Base-by-base conservation (phyloP, 2,113 vertebrate genomes). In the Xenopus laevis region DNA sequence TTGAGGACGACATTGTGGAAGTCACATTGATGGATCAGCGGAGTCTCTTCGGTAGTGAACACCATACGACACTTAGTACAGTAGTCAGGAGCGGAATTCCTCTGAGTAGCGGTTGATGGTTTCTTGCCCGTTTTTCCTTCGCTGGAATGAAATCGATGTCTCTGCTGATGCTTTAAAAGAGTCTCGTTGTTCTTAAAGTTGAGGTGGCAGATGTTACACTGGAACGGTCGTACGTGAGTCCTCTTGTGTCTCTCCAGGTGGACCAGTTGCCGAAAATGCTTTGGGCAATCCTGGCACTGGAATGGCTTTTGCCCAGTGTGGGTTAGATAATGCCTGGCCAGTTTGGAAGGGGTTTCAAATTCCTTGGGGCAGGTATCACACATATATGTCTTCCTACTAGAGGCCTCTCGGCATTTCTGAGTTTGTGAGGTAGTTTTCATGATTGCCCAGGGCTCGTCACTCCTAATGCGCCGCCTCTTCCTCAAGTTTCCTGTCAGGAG, bases 171-270 rank as follows among this genome's bases (percentile, higher is more conserved):
- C 68, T 88, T 90, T 78, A 87, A 80, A 66, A 91, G 89, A 2
- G 86, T 86, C 61, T 86, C 79, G 60, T 84, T 58, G 59, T 85
- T 87, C 83, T 86, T 90, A 80, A 91, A 91, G 80, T 88, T 84
- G 70, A 84, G 86, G 0, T 83, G 88, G 83, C 90, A 92, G 79
- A 86, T 65, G 46, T 57, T 82, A 65, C 89, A 91, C 63, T 86
- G 87, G 77, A 90, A 95, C 66, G 95, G 95, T 83, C 95, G 91
- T 82, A 87, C 94, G 83, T 98, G 96, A 17, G 95, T 98, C 86
- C 96, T 90, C 74, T 91, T 94, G 78, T 98, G 96, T 69, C 95
- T 94, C 81, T 98, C 95, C 69, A 98, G 89, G 83, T 98, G 95
- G 12, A 96, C 96, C 75, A 95, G 85, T 85, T 98, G 96, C 81